Conservation (phyloP, 2,113 vertebrate species). For the Cinclus mexicanus region DNA sequence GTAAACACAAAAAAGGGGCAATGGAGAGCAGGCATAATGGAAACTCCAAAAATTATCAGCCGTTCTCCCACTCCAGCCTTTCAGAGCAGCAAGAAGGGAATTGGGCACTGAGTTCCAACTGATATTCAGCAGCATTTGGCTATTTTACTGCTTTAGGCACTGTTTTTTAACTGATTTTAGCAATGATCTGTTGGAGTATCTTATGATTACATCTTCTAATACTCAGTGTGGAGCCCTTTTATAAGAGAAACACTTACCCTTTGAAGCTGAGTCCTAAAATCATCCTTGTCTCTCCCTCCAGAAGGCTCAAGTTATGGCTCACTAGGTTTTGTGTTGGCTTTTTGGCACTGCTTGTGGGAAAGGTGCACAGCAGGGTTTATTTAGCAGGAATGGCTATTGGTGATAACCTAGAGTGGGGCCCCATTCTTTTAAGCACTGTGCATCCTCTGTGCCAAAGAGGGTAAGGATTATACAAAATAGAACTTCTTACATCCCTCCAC, state of each 20-base stretch:
- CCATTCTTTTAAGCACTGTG: not conserved
- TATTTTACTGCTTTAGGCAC: not conserved
- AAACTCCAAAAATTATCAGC: not conserved
- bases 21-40: not conserved
- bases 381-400: not conserved
- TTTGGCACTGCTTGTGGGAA: slow-evolving; percentile 5
- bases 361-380: slow-evolving; percentile 17
- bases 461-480: not conserved
- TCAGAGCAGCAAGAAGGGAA: slow-evolving; percentile 26
- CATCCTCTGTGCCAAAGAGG: not conserved
- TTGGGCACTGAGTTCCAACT: not conserved
- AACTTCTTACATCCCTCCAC: not conserved
- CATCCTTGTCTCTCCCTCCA: not conserved
- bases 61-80: not conserved
- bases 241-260: not conserved
- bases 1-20: not conserved
- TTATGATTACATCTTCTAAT: not conserved
- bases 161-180: not conserved
- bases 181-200: not conserved
- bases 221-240: not conserved
- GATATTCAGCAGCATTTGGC: not conserved
- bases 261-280: not conserved
- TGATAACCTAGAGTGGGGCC: not conserved
- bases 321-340: slow-evolving; percentile 28
- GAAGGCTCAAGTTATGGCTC: slow-evolving; percentile 21